Base-by-base conservation (phyloP, 2,888 invertebrate species). In the Drosophila colorata region DNA sequence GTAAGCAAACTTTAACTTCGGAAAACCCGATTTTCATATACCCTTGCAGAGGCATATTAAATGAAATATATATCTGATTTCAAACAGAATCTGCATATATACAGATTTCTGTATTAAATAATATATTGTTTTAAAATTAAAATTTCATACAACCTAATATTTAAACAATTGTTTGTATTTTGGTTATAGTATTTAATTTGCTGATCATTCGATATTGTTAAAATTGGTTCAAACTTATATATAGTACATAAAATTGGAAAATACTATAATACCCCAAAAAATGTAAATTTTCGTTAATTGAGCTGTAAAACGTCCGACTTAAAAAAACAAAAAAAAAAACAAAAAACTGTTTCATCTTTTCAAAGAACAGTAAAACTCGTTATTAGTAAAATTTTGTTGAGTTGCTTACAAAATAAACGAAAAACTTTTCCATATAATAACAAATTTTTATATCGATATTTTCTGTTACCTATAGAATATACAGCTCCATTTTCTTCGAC, bases 31-130 rank as follows among this genome's bases (percentile, higher is more conserved):
- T 16, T 9, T n/a, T 28, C 5, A 20, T 6, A 18, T 41, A 41
- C 18, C 52, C 52, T 41, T 52, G 41, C 51, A 28, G 51, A 33
- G 33, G 13, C 33, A 13, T 28, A 28, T 33, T 33, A 13, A 33
- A 11, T 33, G 18, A 28, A 25, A 18, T 18, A 9, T 40, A 18
- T 18, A 18, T 18, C 9, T 28, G 28, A 2, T 28, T 28, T 28
- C 28, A 28, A 28, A 28, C 9, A 28, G 9, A 28, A 25, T 25
- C 25, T 25, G 31, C 2, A 1, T 31, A 31, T 31, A 11, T 11
- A 11, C 9, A 31, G 31, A 31, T 31, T 13, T 31, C 31, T 11
- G 4, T 31, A 11, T 31, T 31, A 11, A 11, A 11, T 11, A 31
- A 31, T 31, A 31, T 11, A 28, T 28, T 28, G 4, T 31, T 11